Percentiles rank a stretch among this genome's conserved stretches.
These are phyloP conservation scores for Cheilinus undulatus DNA, from an alignment of 2,113 vertebrate genomes.

Conservation along the genomic window DNA sequence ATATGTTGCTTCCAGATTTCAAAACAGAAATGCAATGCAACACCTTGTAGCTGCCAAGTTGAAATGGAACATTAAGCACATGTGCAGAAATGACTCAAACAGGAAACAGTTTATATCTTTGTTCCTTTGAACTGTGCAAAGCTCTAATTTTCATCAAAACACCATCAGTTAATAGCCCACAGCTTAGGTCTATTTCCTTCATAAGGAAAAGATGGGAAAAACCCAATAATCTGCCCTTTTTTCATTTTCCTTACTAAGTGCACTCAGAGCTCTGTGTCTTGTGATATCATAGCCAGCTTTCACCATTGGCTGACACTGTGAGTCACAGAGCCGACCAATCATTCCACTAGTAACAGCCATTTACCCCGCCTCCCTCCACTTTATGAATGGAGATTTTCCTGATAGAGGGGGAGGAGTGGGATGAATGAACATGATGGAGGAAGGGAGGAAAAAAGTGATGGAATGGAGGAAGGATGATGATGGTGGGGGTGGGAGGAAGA, in stretches of 20 bases:
- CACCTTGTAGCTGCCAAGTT: slow-evolving; percentile 37
- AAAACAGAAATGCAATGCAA: slow-evolving; percentile 40
- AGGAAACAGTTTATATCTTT: neutral
- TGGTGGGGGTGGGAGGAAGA: slow-evolving; percentile 26
- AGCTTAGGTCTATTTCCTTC: too few species aligned
- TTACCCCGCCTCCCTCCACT: slow-evolving; percentile 28
- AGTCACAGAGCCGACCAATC: slow-evolving; percentile 7
- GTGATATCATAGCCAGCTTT: slow-evolving; percentile 44
- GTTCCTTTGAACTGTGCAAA: neutral
- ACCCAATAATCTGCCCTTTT: neutral
- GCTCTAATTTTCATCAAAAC: neutral
- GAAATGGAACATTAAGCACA: slow-evolving; percentile 29
- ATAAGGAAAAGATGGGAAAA: neutral
- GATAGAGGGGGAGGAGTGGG: slow-evolving; percentile 60
- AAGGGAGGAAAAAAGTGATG: slow-evolving; percentile 36
- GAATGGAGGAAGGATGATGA: slow-evolving; percentile 43
- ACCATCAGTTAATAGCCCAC: neutral
- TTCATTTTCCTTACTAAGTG: neutral
- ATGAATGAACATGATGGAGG: slow-evolving; percentile 52
- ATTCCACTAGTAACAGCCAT: neutral
- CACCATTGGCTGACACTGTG: slow-evolving; percentile 23
- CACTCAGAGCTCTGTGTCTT: slow-evolving; percentile 8
- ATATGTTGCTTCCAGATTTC: slow-evolving; percentile 38
- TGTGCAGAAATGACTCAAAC: slow-evolving; percentile 6
- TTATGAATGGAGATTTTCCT: slow-evolving; percentile 70